Evolutionary conservation across 2,113 vertebrate genomes (phyloP).

Genomic region (Chascanopsetta lugubris): DNA sequence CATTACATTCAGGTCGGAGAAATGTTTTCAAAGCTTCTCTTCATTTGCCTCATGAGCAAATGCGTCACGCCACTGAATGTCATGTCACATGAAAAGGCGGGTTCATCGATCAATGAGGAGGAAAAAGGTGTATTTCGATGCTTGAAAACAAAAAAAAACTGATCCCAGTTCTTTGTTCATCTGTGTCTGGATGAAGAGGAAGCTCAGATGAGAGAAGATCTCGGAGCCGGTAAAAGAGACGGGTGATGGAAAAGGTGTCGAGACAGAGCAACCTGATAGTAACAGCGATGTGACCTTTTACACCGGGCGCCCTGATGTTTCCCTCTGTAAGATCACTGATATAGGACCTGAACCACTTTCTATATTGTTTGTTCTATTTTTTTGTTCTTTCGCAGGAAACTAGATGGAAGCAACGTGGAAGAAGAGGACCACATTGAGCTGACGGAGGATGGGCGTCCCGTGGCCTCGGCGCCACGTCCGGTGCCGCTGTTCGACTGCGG

Average conservation of each 20-base stretch:
- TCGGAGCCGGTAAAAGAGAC: constrained; percentile 11
- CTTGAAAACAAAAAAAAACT: background rate
- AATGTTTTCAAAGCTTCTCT: no score
- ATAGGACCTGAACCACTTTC: no score
- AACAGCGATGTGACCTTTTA: constrained; percentile 41
- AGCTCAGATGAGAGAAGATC: constrained; percentile 38
- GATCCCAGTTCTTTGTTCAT: background rate
- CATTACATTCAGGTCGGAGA: no score
- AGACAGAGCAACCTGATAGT: constrained; percentile 26
- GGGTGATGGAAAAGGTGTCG: constrained; percentile 46
- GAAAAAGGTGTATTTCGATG: background rate
- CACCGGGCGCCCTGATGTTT: constrained; percentile 6
- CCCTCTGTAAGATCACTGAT: no score
- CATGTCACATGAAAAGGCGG: background rate
- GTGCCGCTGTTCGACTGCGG: constrained; percentile 80
- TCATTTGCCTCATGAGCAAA: no score
- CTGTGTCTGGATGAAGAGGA: background rate
- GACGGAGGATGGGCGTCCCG: constrained; percentile 88
- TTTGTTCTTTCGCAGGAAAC: constrained; percentile 83
- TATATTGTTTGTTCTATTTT: no score
- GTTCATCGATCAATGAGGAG: background rate
- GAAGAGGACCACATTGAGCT: constrained; percentile 88
- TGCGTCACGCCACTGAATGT: no score
- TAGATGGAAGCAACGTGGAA: constrained; percentile 86
- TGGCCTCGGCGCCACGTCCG: constrained; percentile 54